phyloP scores from a whole-genome alignment of 2,888 invertebrate species.

The Hydrotaea diabolus region DNA sequence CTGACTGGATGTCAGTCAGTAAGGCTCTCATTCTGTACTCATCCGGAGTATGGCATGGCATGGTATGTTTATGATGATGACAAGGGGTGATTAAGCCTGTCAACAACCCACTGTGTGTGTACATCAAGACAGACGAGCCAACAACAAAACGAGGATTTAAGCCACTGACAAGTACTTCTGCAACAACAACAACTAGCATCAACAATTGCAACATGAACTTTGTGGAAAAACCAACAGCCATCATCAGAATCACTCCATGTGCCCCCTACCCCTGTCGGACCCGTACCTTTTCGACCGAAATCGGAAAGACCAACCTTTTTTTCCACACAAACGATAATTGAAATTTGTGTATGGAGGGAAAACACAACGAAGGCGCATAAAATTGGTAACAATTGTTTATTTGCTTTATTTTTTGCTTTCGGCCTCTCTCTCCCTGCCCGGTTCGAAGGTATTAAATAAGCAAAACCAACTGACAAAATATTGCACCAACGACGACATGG shows the following conservation, averaged over 20 bases:
- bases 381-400: conserved; percentile 49
- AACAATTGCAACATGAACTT: conserved; percentile 33
- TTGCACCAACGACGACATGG: conserved; percentile 40
- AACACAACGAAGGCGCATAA: conserved; percentile 22
- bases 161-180: conserved; percentile 35
- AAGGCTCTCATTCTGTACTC: conserved; percentile 8
- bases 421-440: neutral
- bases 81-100: conserved; percentile 59
- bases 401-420: conserved; percentile 43
- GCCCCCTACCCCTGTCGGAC: neutral
- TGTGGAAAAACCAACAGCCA: conserved; percentile 20
- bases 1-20: conserved; percentile 23
- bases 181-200: neutral
- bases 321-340: conserved; percentile 34
- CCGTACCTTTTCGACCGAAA: neutral
- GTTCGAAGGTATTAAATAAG: conserved; percentile 14
- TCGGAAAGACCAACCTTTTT: conserved; percentile 27
- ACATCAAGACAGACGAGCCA: conserved; percentile 22
- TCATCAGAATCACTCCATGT: conserved; percentile 2
- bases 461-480: conserved; percentile 59
- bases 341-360: conserved; percentile 29
- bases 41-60: conserved; percentile 1
- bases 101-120: conserved; percentile 52
- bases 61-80: conserved; percentile 42
- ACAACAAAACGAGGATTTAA: conserved; percentile 40